Evolutionary conservation across 2,888 invertebrate genomes (phyloP), one percentile per base, ranked within the genome.

Genomic region (Chrysopilus asiliformis): DNA sequence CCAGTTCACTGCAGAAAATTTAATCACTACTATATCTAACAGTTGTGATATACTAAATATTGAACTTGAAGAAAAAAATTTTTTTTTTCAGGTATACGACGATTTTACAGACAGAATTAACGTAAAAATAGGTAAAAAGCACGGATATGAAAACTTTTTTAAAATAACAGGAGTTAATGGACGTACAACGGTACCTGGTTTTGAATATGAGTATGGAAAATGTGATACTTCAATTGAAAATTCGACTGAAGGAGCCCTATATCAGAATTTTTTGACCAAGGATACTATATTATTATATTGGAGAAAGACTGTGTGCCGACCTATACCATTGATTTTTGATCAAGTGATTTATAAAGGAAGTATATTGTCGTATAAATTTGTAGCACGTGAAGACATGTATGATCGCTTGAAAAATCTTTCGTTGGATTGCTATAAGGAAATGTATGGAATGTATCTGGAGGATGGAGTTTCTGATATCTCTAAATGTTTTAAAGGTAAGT

Each of bases 231-330:
- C 67, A 10, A 61, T 79, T 4, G 58, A 58, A 16, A 71, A 72
- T 4, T 70, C 79, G 0, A 74, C 78, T 0, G 82, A 81, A 56
- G 82, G 81, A 0, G 71, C 78, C 1, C 45, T 56, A 2, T 67
- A 70, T 48, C 68, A 70, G 1, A 79, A 79, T 45, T 64, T 64
- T 25, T 50, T 81, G 2, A 65, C 63, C 0, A 74, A 70, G 43
- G 58, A 68, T 8, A 68, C 71, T 15, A 65, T 68, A 0, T 51
- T 81, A 2, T 58, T 65, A 9, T 76, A 79, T 49, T 78, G 78
- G 68, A 66, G 80, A 34, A 77, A 77, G 48, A 73, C 77, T 1
- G 43, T 48, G 3, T 52, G 51, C 33, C 47, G 47, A 10, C 39
- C 45, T 2, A 39, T 48, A 1, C 47, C 47, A 24, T 33, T 52